Evolutionary conservation across 2,888 invertebrate genomes (phyloP).

Genomic region (Lithophane socia): DNA sequence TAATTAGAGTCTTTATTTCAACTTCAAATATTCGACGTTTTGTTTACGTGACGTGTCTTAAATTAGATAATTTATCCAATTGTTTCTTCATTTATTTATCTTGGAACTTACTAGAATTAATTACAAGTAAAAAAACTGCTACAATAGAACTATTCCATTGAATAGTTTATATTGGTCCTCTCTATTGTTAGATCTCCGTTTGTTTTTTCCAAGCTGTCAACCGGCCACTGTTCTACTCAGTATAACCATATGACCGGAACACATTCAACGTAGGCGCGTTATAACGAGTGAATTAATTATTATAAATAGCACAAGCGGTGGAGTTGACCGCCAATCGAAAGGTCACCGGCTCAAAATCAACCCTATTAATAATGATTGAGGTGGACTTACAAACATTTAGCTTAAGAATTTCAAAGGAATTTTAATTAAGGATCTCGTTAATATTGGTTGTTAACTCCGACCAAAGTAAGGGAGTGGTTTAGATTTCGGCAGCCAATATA

Average conservation of each 20-base stretch:
- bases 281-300: slow-evolving; percentile 38
- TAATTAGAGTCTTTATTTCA: not conserved
- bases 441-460: slow-evolving; percentile 20
- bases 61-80: not conserved
- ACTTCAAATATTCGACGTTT: not conserved
- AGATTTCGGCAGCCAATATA: slow-evolving; percentile 16
- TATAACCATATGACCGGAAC: slow-evolving; percentile 12
- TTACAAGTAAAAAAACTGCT: not conserved
- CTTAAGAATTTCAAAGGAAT: slow-evolving; percentile 47
- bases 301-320: slow-evolving; percentile 30
- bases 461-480: not conserved
- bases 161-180: slow-evolving; percentile 2
- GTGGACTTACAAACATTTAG: slow-evolving; percentile 39
- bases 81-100: not conserved
- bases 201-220: not conserved
- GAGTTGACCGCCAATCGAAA: slow-evolving; percentile 32
- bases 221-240: not conserved
- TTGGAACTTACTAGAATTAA: not conserved
- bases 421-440: slow-evolving; percentile 32
- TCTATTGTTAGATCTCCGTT: slow-evolving; percentile 5
- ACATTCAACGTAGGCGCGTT: not conserved
- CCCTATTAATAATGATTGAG: slow-evolving; percentile 25
- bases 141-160: not conserved
- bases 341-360: slow-evolving; percentile 34
- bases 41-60: not conserved